These are phyloP conservation scores for Enoplosus armatus DNA, from an alignment of 2,797 vertebrate genomes.

Conservation along the genomic window DNA sequence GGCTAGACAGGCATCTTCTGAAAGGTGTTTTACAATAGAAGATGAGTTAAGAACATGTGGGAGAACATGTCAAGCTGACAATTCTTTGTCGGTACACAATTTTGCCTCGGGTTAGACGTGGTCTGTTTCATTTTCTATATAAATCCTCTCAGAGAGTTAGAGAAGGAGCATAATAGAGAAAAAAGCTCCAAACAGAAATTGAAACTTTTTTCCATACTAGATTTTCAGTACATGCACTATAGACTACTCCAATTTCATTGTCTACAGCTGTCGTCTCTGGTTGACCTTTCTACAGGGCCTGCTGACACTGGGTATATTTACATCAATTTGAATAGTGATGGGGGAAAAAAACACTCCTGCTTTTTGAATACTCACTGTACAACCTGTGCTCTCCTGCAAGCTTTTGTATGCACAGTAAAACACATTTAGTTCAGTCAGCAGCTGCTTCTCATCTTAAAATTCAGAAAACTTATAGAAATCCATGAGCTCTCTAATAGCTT, in stretches of 20 bases:
- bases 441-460: conserved; percentile 29
- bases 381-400: conserved; percentile 9
- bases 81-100: not conserved
- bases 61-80: not conserved
- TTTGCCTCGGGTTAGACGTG: not conserved
- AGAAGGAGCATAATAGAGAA: not conserved
- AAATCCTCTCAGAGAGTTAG: not conserved
- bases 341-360: conserved; percentile 20
- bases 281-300: not conserved
- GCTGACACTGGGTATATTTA: conserved; percentile 10
- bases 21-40: not conserved
- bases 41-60: not conserved
- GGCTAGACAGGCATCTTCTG: not conserved
- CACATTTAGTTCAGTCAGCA: conserved; percentile 24
- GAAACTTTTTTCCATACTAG: not conserved
- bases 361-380: conserved; percentile 3
- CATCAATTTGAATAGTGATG: conserved; percentile 17
- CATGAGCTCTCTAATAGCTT: conserved; percentile 23
- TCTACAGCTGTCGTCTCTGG: not conserved
- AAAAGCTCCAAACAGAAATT: not conserved
- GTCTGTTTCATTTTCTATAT: not conserved
- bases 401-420: not conserved
- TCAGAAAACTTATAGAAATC: conserved; percentile 14
- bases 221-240: not conserved
- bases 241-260: not conserved